These are phyloP conservation scores for Microctonus brassicae DNA, from an alignment of 2,888 invertebrate genomes.

Conservation along the genomic window DNA sequence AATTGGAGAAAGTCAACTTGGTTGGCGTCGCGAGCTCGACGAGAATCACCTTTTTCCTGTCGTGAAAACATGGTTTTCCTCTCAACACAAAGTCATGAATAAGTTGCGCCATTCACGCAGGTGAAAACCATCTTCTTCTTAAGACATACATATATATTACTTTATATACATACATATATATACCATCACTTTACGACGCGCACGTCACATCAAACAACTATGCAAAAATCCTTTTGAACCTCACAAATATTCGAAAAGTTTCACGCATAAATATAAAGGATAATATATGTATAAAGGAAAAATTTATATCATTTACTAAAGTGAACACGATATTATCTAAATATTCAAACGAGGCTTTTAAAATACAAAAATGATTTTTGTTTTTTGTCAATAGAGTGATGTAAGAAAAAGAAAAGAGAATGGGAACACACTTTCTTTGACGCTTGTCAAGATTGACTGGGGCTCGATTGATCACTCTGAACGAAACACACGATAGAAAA, in stretches of 20 bases:
- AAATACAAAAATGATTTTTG: no score
- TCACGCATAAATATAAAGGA: no score
- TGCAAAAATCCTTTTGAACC: not conserved
- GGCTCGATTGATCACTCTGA: not conserved
- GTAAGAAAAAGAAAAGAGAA: not conserved
- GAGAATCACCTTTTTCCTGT: not conserved
- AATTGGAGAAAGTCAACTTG: not conserved
- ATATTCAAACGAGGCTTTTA: no score
- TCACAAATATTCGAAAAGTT: not conserved
- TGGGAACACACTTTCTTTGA: not conserved
- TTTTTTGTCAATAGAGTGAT: no score
- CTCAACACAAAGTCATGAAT: slow-evolving; percentile 4
- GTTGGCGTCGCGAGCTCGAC: not conserved
- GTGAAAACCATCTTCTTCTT: not conserved
- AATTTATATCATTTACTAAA: no score
- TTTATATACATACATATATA: not conserved
- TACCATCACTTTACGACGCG: not conserved
- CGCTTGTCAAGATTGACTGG: not conserved
- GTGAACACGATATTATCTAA: no score
- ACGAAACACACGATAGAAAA: not conserved
- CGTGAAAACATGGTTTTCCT: slow-evolving; percentile 10
- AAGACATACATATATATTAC: not conserved
- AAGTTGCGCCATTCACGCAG: not conserved
- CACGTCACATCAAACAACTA: not conserved
- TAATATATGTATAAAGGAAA: not conserved